Evolutionary conservation across 2,113 vertebrate genomes (phyloP).

Genomic region (Theristicus caerulescens): DNA sequence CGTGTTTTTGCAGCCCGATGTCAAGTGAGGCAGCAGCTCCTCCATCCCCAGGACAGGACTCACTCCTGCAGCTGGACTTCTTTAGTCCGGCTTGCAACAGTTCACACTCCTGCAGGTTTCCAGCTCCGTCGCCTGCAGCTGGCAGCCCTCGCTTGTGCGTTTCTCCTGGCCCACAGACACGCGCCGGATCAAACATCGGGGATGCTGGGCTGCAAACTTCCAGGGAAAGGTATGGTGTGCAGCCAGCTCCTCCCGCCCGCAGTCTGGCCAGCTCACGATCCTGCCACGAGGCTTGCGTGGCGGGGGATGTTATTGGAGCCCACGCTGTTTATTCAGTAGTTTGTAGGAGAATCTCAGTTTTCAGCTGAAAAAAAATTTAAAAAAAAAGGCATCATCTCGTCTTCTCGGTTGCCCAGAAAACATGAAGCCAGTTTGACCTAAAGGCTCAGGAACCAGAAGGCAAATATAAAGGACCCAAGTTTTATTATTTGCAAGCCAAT

Average conservation of each 20-base stretch:
- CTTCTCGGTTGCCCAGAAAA: background rate
- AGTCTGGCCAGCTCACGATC: background rate
- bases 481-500: background rate
- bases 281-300: background rate
- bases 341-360: background rate
- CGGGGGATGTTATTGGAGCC: background rate
- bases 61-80: fast-evolving
- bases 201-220: background rate
- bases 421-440: background rate
- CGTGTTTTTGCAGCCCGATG: background rate
- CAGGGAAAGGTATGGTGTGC: background rate
- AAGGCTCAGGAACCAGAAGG: background rate
- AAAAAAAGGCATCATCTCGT: background rate
- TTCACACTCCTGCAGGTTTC: background rate
- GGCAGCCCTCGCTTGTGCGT: background rate
- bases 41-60: fast-evolving
- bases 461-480: background rate
- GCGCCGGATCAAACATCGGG: fast-evolving
- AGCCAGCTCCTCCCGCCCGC: background rate
- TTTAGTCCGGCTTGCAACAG: fast-evolving
- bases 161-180: background rate
- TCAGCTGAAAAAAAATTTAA: background rate
- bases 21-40: background rate
- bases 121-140: background rate
- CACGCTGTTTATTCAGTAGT: background rate